These are phyloP conservation scores for Burhinus oedicnemus DNA, from an alignment of 2,113 vertebrate species.

Conservation along the genomic window DNA sequence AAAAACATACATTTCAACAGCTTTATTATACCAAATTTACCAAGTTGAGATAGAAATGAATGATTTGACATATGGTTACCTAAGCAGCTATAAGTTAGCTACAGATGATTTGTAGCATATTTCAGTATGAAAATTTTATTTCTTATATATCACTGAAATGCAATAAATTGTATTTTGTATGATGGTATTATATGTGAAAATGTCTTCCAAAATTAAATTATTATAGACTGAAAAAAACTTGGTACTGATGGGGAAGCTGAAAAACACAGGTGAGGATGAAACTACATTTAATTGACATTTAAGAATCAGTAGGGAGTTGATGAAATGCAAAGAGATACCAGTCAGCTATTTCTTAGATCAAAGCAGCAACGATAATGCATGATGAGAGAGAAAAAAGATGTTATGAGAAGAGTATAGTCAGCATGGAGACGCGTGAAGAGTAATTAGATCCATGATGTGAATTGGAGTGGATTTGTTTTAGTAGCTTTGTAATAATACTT, in stretches of 20 bases:
- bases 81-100: background rate
- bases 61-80: background rate
- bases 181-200: background rate
- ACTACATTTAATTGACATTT: background rate
- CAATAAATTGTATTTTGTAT: background rate
- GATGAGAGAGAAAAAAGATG: background rate
- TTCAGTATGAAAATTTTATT: background rate
- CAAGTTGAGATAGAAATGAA: background rate
- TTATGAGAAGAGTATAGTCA: background rate
- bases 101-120: background rate
- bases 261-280: background rate
- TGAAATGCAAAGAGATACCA: background rate
- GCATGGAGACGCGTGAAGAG: background rate
- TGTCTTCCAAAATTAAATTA: background rate
- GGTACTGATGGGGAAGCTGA: background rate
- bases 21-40: background rate
- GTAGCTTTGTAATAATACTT: background rate
- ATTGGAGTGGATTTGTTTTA: background rate
- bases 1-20: background rate
- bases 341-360: background rate
- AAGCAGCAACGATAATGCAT: background rate
- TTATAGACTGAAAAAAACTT: background rate
- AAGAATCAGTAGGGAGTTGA: background rate
- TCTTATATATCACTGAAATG: background rate
- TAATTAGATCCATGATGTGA: background rate